Base-by-base conservation (phyloP, 2,888 invertebrate genomes). In the Autographa gamma region DNA sequence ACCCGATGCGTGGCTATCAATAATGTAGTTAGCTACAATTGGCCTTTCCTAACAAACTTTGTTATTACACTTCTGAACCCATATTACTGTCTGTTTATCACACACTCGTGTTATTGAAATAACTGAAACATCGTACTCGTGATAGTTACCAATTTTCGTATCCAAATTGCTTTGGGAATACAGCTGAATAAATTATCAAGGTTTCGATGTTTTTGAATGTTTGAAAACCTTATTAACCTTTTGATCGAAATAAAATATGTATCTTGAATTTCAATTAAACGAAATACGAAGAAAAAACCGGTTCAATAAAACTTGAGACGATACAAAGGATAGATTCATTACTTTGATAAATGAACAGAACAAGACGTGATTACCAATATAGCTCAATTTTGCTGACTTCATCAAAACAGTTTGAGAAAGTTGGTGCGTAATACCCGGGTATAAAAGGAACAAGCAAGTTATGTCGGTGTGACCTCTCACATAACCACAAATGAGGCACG, bases 391-490 rank as follows among this genome's bases (percentile, higher is more conserved):
- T 62, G 74, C 73, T 69, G 70, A 73, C 61, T 66, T 78, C 82
- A 76, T 76, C 67, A 74, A 73, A 82, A 74, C 60, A 80, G 60
- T 60, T 60, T n/a, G 64, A 63, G 59, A 74, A 56, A 73, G 34
- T 76, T 63, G 58, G 60, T 32, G 18, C 41, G 43, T 31, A 63
- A 71, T 80, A 64, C 59, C 60, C 58, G 60, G 31, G 25, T 62
- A 70, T 59, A 78, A 73, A 72, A 78, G 71, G 71, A 82, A 80
- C 73, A 78, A 80, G 71, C 72, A 31, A 72, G 76, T 80, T 80
- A 80, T 76, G 74, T 72, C 48, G 69, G 56, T 63, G 48, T 69
- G 58, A 62, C 63, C 73, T 58, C 65, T 60, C 66, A 74, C 71
- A 76, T 66, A 60, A 71, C 74, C 56, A 41, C 64, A 62, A 73